A percentile compares a stretch with the other conserved stretches of the same genome.
These are phyloP conservation scores for Amaurobius ferox DNA, from an alignment of 2,888 invertebrate genomes.

Conservation along the genomic window DNA sequence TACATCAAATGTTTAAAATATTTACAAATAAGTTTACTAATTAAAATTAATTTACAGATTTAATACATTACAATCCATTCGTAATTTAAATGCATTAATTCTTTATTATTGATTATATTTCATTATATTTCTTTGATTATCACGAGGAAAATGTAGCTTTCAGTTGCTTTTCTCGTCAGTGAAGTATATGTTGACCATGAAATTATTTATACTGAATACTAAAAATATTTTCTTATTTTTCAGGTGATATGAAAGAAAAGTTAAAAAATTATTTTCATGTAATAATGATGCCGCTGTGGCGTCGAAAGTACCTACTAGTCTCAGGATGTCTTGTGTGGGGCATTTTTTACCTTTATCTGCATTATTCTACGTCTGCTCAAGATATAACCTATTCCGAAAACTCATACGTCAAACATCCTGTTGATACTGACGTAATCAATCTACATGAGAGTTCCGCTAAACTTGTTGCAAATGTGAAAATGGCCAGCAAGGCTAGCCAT, in stretches of 20 bases:
- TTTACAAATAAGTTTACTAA: too few relatives aligned
- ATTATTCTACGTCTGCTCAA: slow-evolving; percentile 50
- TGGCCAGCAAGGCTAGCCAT: background rate
- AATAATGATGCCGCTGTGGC: slow-evolving; percentile 65
- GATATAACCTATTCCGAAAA: slow-evolving; percentile 21
- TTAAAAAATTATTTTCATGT: slow-evolving; percentile 30
- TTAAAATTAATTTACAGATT: too few relatives aligned
- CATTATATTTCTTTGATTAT: too few relatives aligned
- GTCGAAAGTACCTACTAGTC: slow-evolving; percentile 68
- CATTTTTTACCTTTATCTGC: slow-evolving; percentile 63
- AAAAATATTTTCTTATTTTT: slow-evolving; percentile 7
- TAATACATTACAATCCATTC: too few relatives aligned
- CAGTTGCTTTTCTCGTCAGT: too few relatives aligned
- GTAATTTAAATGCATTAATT: too few relatives aligned
- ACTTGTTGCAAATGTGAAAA: background rate
- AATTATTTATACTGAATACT: too few relatives aligned
- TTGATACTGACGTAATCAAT: slow-evolving; percentile 30
- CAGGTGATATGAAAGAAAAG: slow-evolving; percentile 37
- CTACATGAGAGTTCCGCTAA: background rate
- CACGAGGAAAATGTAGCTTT: too few relatives aligned
- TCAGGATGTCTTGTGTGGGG: slow-evolving; percentile 52
- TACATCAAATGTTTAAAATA: too few relatives aligned
- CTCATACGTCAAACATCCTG: slow-evolving; percentile 34
- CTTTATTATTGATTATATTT: too few relatives aligned
- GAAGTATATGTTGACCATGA: too few relatives aligned